These are phyloP conservation scores for Watersipora subatra DNA, from an alignment of 1,140 invertebrate species.

Conservation along the genomic window DNA sequence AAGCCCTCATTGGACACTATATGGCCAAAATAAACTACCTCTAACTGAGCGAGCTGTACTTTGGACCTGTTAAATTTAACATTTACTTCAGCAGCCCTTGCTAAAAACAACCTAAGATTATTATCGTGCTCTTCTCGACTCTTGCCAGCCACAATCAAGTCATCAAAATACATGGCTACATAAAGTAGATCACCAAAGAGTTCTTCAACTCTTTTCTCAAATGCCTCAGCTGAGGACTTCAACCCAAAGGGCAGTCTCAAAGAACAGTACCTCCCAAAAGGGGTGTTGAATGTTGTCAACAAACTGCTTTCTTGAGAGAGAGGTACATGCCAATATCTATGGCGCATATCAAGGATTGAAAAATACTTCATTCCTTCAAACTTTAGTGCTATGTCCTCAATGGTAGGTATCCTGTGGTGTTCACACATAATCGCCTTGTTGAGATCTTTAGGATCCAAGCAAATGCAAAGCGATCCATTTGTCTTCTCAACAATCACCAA, in stretches of 20 bases:
- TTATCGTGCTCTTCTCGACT: slow-evolving; percentile 19
- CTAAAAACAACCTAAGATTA: neutral
- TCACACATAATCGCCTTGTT: neutral
- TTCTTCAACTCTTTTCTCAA: slow-evolving; percentile 20
- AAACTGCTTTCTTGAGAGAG: slow-evolving; percentile 14
- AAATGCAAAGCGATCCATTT: too few relatives aligned
- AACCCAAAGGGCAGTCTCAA: slow-evolving; percentile 19
- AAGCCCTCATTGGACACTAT: slow-evolving; percentile 32
- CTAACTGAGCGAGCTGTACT: neutral
- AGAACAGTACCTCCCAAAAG: slow-evolving; percentile 18
- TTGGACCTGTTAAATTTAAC: neutral
- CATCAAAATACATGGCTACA: slow-evolving; percentile 27
- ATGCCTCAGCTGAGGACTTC: slow-evolving; percentile 16
- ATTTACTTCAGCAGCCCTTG: neutral
- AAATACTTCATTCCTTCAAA: slow-evolving; percentile 8
- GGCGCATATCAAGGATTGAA: neutral
- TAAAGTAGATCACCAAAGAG: slow-evolving; percentile 23
- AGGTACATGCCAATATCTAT: slow-evolving; percentile 11
- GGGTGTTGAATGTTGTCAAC: slow-evolving; percentile 19
- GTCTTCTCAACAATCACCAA: too few relatives aligned
- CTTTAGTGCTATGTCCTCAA: slow-evolving; percentile 11
- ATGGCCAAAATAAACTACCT: slow-evolving; percentile 17
- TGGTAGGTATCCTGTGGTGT: slow-evolving; percentile 12
- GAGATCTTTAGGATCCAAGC: too few relatives aligned
- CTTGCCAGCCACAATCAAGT: slow-evolving; percentile 23